phyloP scores from a whole-genome alignment of 2,113 vertebrate species.

The Petrocephalus zakoni region DNA sequence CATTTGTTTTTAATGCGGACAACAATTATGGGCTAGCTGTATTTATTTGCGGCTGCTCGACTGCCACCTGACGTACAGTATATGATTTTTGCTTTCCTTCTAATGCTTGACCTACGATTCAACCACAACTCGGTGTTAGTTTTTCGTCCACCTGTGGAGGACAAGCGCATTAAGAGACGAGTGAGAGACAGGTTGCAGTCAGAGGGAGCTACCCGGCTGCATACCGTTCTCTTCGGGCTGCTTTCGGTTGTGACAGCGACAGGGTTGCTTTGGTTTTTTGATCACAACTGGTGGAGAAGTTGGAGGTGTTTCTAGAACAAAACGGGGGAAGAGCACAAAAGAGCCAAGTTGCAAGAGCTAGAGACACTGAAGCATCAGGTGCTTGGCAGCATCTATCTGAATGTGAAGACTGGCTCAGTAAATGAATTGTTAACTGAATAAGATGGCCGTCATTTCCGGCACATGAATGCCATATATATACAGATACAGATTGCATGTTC shows the following conservation, averaged over 20 bases:
- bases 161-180: neutral
- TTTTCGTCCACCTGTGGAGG: neutral
- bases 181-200: neutral
- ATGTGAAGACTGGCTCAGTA: neutral
- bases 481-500: neutral
- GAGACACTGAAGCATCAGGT: neutral
- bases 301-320: constrained; percentile 4
- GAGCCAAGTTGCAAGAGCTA: neutral
- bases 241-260: neutral
- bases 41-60: neutral
- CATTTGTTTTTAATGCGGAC: neutral
- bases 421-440: neutral
- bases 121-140: neutral
- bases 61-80: neutral
- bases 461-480: neutral
- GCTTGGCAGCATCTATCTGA: neutral
- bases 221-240: neutral
- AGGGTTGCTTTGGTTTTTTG: constrained; percentile 6
- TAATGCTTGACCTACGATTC: neutral
- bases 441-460: neutral
- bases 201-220: neutral
- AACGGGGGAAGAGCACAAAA: neutral
- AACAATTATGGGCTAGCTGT: neutral
- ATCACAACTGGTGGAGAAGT: neutral
- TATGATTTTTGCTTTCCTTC: neutral